A percentile compares a stretch with the other conserved stretches of the same genome.
These are phyloP conservation scores for Pholis gunnellus DNA, from an alignment of 2,113 vertebrate genomes.

Conservation along the genomic window DNA sequence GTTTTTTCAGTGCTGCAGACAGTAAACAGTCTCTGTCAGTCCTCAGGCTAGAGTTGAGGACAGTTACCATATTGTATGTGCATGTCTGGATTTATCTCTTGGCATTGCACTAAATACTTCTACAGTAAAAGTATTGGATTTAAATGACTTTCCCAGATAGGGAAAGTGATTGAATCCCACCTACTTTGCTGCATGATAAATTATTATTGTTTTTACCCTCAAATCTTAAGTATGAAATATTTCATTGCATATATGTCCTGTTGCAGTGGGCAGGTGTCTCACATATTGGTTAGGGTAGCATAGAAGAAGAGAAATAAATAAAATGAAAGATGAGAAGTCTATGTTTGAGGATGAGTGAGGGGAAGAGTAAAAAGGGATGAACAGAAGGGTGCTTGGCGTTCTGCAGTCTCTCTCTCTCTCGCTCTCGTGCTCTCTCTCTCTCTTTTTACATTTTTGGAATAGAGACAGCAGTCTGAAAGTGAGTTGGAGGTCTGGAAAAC, in stretches of 20 bases:
- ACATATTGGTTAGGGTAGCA: neutral
- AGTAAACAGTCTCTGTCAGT: conserved; percentile 47
- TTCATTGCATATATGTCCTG: conserved; percentile 24
- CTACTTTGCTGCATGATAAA: neutral
- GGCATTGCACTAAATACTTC: conserved; percentile 17
- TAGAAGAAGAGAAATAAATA: conserved; percentile 13
- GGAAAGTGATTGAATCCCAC: conserved; percentile 15
- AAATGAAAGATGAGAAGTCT: conserved; percentile 55
- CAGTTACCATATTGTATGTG: conserved; percentile 18
- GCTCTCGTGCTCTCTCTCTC: neutral
- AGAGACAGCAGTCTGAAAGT: conserved; percentile 9
- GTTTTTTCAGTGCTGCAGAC: conserved; percentile 33
- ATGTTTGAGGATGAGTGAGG: conserved; percentile 6
- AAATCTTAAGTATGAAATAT: neutral
- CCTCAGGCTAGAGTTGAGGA: conserved; percentile 28
- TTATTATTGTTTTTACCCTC: conserved; percentile 4
- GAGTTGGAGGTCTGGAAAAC: neutral
- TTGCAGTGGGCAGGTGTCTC: conserved; percentile 47
- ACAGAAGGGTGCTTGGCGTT: conserved; percentile 25
- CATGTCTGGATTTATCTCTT: conserved; percentile 34
- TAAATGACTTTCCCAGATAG: conserved; percentile 20
- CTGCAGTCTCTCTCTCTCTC: neutral
- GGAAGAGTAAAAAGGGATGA: conserved; percentile 19
- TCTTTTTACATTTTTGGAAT: conserved; percentile 8
- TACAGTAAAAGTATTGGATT: conserved; percentile 24